phyloP scores from a whole-genome alignment of 2,888 invertebrate genomes.

The Acleris cristana region DNA sequence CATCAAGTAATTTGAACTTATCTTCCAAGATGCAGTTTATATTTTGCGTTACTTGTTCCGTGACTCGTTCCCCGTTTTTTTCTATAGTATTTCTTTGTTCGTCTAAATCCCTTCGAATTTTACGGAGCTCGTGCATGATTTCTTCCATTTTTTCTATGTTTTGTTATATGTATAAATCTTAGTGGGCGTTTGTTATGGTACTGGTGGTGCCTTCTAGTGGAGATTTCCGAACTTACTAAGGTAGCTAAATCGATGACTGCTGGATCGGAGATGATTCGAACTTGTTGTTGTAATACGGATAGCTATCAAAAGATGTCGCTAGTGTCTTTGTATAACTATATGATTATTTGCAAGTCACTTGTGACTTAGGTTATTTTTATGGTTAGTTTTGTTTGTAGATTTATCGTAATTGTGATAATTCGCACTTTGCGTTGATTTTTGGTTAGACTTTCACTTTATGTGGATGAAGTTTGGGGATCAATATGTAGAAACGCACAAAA shows the following conservation, averaged over 20 bases:
- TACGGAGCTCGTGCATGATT: conserved; percentile 32
- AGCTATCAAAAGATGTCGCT: conserved; percentile 22
- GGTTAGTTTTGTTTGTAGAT: too few relatives aligned
- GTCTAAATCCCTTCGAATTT: conserved; percentile 38
- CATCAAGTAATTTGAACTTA: conserved; percentile 35
- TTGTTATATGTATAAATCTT: background rate
- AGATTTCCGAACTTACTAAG: background rate
- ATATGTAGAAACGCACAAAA: too few relatives aligned
- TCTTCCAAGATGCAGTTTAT: conserved; percentile 39
- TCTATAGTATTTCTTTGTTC: conserved; percentile 36
- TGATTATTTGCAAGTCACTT: background rate
- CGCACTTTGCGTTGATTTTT: too few relatives aligned
- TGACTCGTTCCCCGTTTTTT: conserved; percentile 38
- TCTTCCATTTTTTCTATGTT: conserved; percentile 33
- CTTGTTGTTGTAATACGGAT: conserved; percentile 22
- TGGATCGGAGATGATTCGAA: conserved; percentile 13
- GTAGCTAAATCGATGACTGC: background rate
- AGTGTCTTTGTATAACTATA: conserved; percentile 6
- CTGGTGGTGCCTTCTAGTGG: conserved; percentile 17
- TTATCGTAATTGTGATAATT: too few relatives aligned
- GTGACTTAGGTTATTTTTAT: too few relatives aligned
- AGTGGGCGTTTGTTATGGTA: conserved; percentile 18
- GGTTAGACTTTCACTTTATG: too few relatives aligned
- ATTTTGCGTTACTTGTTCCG: conserved; percentile 40
- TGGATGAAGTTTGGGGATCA: too few relatives aligned